Evolutionary conservation across 2,888 invertebrate genomes (phyloP), one percentile per base, ranked within the genome.

Genomic region (Nomada goodeniana): DNA sequence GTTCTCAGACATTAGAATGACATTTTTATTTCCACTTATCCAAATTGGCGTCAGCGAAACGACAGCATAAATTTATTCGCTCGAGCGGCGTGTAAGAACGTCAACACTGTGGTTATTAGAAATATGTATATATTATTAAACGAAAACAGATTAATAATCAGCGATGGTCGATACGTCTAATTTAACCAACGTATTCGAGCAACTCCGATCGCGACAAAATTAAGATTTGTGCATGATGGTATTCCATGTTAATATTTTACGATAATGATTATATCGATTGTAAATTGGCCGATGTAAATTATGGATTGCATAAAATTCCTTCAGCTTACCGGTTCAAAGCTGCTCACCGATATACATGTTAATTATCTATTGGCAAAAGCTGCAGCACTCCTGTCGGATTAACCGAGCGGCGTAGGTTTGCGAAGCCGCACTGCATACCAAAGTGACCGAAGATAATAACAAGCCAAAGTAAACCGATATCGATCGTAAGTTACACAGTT

Each of bases 1-100:
- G 69, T 76, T 15, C 83, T 76, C 80, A 65, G 78, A 84, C 76
- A 80, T 82, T 80, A 50, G 73, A 79, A 67, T 81, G 82, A 78
- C 67, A 81, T 78, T 90, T 91, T 90, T 89, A 90, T 90, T 90
- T 87, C 85, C 86, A 79, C 88, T 87, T 80, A 84, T 78, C 86
- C 83, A 73, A 86, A 82, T 80, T 75, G 80, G 76, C 81, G 44
- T 65, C 9, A 50, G 71, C 65, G 55, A 36, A 29, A 29, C 69
- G n/a, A 11, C 44, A 53, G 29, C 53, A 57, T 29, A 20, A 52
- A 36, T 20, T 71, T 61, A 36, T 71, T 71, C 36, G 52, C 36
- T 71, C 60, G 36, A 9, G 20, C 15, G 9, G 7, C 2, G 18
- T 26, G 2, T 26, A 52, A 2, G 20, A 23, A 52, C 23, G n/a